These are phyloP conservation scores for Acanthurus leucopareius DNA, from an alignment of 2,797 vertebrate genomes.

Conservation along the genomic window DNA sequence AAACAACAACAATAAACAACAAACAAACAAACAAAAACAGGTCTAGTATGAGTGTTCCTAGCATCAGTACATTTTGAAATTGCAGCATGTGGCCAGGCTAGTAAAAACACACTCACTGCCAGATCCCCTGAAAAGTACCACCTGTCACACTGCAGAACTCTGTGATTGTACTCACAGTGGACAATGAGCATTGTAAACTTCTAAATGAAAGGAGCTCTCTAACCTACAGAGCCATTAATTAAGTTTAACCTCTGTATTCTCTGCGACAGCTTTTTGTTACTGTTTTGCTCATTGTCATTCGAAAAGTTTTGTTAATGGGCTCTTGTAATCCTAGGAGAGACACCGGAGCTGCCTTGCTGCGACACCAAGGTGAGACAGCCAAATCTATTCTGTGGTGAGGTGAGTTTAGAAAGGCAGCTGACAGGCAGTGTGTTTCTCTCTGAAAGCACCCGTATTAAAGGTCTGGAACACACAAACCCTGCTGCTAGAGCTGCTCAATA, in stretches of 20 bases:
- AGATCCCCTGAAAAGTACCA: conserved; percentile 27
- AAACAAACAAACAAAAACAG: neutral
- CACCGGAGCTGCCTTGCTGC: neutral
- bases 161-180: neutral
- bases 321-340: conserved; percentile 5
- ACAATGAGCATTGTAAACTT: neutral
- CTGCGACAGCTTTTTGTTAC: neutral
- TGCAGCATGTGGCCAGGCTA: conserved; percentile 23
- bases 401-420: neutral
- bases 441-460: neutral
- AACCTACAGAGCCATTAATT: neutral
- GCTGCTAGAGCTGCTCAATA: neutral
- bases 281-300: neutral
- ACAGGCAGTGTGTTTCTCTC: neutral
- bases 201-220: neutral
- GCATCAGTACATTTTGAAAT: conserved; percentile 20
- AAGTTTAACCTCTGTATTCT: neutral
- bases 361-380: neutral
- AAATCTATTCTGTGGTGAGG: neutral
- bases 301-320: neutral
- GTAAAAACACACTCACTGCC: conserved; percentile 21
- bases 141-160: conserved; percentile 21
- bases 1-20: no score
- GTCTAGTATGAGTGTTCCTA: neutral
- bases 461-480: neutral